Evolutionary conservation across 1,140 invertebrate species (phyloP), one percentile per base, ranked within the genome.

Genomic region (Diachasmimorpha longicaudata): DNA sequence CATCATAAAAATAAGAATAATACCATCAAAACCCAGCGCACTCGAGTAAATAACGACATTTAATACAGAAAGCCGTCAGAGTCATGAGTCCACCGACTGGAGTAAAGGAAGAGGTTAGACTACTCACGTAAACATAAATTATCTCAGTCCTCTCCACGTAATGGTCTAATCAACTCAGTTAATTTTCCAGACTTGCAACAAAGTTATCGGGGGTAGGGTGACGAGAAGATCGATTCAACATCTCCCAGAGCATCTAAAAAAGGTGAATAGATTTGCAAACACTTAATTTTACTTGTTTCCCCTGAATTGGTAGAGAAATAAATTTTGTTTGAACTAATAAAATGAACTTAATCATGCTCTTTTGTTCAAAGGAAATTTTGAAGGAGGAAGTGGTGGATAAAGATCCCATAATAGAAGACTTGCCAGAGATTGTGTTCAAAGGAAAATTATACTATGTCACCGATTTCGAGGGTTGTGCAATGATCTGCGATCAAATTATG

Each of bases 401-500:
- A 71, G 69, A 76, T 25, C 36, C 37, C 14, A 58, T 71, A 9
- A 36, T 70, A 14, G 69, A 68, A 39, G 36, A 48, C 37, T 70
- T 91, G 42, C 84, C 87, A 16, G 58, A 80, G 16, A 88, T 91
- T 71, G 76, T 86, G 75, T 92, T 91, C 79, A 79, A 81, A 11
- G 91, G 91, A 10, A 82, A 81, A 44, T 90, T 91, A 21, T 88
- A 89, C 75, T 92, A 90, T 82, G 79, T 80, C 39, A 89, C 87
- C 68, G 87, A 89, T 70, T 90, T 88, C 80, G 86, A 87, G 76
- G 89, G 85, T 46, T 91, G 89, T 86, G 91, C 90, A 37, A 82
- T 82, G 23, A 83, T 85, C 42, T 91, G 90, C 77, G 90, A 91
- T 79, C 80, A 86, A 80, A 83, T 92, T 77, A 84, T 92, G 91